phyloP scores from a whole-genome alignment of 2,113 vertebrate species.

The Donacobius atricapilla region DNA sequence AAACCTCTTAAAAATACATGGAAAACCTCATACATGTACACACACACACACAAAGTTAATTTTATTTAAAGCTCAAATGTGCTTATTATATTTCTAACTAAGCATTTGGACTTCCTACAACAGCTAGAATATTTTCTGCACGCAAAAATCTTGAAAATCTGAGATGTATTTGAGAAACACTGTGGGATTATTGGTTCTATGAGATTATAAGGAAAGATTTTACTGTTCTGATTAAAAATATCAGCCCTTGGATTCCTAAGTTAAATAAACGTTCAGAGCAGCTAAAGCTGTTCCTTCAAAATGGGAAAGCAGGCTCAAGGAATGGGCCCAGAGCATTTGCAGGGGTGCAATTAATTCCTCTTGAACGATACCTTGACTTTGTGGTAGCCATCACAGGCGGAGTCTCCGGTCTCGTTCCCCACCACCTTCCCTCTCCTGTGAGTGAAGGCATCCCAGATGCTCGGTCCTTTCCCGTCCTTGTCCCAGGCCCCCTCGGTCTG shows the following conservation, averaged over 20 bases:
- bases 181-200: neutral
- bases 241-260: neutral
- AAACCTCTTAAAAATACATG: neutral
- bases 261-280: neutral
- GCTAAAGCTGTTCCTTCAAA: neutral
- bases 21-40: neutral
- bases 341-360: neutral
- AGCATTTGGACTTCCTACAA: neutral
- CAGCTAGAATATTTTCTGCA: neutral
- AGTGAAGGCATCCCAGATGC: slow-evolving; percentile 91
- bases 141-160: neutral
- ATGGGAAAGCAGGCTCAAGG: neutral
- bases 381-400: slow-evolving; percentile 87
- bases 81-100: neutral
- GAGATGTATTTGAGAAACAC: neutral
- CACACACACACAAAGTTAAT: neutral
- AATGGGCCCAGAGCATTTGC: neutral
- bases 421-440: slow-evolving; percentile 81
- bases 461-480: slow-evolving; percentile 90
- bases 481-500: slow-evolving; percentile 96
- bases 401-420: slow-evolving; percentile 82
- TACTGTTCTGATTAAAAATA: neutral
- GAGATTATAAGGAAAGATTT: neutral
- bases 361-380: slow-evolving; percentile 78
- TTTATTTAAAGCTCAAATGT: neutral